Evolutionary conservation across 2,888 invertebrate genomes (phyloP).

Genomic region (Dione juno): DNA sequence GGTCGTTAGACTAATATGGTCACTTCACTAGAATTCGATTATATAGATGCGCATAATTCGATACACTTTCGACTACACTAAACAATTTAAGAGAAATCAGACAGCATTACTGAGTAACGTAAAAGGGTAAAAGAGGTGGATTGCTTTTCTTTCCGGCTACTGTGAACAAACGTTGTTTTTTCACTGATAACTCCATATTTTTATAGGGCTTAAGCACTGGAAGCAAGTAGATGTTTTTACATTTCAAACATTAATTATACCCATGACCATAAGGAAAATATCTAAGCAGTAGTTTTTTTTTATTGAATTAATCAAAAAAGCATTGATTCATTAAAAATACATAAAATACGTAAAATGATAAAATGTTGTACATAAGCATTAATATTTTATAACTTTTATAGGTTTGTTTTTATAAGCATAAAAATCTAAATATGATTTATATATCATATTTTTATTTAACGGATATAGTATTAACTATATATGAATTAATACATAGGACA

Average conservation of each 20-base stretch:
- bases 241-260: conserved; percentile 4
- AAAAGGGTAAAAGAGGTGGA: conserved; percentile 30
- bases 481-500: neutral
- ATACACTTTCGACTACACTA: conserved; percentile 39
- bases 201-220: conserved; percentile 19
- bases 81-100: conserved; percentile 35
- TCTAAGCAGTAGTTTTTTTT: neutral
- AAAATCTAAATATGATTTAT: too few species aligned
- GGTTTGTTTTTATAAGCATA: too few species aligned
- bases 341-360: neutral
- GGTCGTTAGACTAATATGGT: conserved; percentile 1
- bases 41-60: conserved; percentile 29
- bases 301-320: too few species aligned
- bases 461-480: too few species aligned
- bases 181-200: conserved; percentile 17
- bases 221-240: conserved; percentile 14
- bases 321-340: neutral
- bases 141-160: conserved; percentile 25
- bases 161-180: conserved; percentile 10
- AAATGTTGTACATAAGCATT: too few species aligned
- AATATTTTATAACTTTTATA: too few species aligned
- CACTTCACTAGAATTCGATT: conserved; percentile 4
- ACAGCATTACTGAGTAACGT: conserved; percentile 19
- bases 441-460: too few species aligned
- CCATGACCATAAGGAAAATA: too few species aligned